Percentiles rank a stretch among this genome's conserved stretches.
phyloP scores from a whole-genome alignment of 2,113 vertebrate species.

The Corythaeola cristata region DNA sequence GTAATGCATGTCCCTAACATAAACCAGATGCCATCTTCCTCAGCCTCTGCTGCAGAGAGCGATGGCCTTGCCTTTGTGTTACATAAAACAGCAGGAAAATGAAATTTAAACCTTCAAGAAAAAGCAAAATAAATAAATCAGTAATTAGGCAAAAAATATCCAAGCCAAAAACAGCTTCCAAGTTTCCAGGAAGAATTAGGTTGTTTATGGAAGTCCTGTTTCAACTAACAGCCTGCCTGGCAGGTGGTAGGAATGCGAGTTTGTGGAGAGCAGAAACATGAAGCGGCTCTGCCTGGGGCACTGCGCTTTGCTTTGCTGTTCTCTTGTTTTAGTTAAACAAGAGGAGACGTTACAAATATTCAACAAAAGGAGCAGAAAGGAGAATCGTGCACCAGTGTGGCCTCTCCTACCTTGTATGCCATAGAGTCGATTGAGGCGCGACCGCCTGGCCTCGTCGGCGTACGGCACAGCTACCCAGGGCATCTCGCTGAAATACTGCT shows the following conservation, averaged over 20 bases:
- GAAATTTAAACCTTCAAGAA: constrained; percentile 32
- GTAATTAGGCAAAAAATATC: constrained; percentile 55
- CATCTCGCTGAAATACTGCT: constrained; percentile 99
- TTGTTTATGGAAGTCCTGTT: constrained; percentile 66
- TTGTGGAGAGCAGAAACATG: constrained; percentile 27
- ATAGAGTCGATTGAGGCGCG: constrained; percentile 93
- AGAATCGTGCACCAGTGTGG: not conserved
- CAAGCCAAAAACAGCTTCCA: constrained; percentile 59
- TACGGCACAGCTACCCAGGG: constrained; percentile 96
- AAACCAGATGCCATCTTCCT: constrained; percentile 65
- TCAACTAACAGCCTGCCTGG: constrained; percentile 62
- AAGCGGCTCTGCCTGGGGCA: constrained; percentile 24
- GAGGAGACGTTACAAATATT: not conserved
- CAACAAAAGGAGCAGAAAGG: not conserved
- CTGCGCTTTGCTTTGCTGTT: constrained; percentile 1
- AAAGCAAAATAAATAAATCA: constrained; percentile 53
- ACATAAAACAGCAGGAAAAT: constrained; percentile 44
- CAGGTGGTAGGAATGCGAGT: constrained; percentile 64
- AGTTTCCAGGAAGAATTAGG: constrained; percentile 69
- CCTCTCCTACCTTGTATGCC: constrained; percentile 91
- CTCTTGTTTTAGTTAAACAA: constrained; percentile 28
- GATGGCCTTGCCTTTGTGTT: constrained; percentile 17
- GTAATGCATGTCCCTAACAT: constrained; percentile 61
- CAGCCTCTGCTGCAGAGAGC: not conserved
- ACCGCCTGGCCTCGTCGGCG: constrained; percentile 88